Evolutionary conservation across 1,140 invertebrate genomes (phyloP), one percentile per base, ranked within the genome.

Genomic region (Dysdera silvatica): DNA sequence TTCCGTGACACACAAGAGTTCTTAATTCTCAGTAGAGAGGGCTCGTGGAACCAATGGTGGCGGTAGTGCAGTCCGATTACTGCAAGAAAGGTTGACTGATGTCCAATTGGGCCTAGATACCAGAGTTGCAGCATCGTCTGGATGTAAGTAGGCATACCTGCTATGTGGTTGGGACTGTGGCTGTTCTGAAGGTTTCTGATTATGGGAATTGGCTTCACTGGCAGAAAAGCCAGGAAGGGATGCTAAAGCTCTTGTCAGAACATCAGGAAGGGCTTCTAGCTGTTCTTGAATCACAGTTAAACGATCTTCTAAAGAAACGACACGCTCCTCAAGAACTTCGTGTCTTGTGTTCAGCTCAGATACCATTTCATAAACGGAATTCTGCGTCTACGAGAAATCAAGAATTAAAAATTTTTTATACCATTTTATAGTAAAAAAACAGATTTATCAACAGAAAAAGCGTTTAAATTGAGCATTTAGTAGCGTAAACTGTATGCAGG

Each of bases 351-450:
- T 93, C 87, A 97, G 93, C 71, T 97, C 94, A 20, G 90, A 91
- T 45, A 97, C 92, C 70, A 96, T 89, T 79, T 96, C 94, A 76
- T 96, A 95, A 51, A 97, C 92, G 16, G 90, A 92, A 73, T 91
- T 94, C 81, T 97, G 94, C 52, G 92, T 95, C 94, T 98, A 81
- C 56, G 83, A 33, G 56, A 41, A 45, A 54, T 33, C 23, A 48
- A 59, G 12, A 60, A 71, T 18, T 51, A 16, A 66, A 64, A 40
- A 48, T 16, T n/a, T 29, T 40, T 43, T 28, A 37, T 35, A 41
- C 14, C 4, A 40, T 24, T 33, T 48, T 45, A 49, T n/a, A n/a
- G n/a, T n/a, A n/a, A n/a, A n/a, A n/a, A n/a, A n/a, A n/a, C n/a
- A n/a, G n/a, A n/a, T n/a, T n/a, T n/a, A n/a, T n/a, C n/a, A n/a